Base-by-base conservation (phyloP, 2,888 invertebrate genomes). In the Xylocampa areola region DNA sequence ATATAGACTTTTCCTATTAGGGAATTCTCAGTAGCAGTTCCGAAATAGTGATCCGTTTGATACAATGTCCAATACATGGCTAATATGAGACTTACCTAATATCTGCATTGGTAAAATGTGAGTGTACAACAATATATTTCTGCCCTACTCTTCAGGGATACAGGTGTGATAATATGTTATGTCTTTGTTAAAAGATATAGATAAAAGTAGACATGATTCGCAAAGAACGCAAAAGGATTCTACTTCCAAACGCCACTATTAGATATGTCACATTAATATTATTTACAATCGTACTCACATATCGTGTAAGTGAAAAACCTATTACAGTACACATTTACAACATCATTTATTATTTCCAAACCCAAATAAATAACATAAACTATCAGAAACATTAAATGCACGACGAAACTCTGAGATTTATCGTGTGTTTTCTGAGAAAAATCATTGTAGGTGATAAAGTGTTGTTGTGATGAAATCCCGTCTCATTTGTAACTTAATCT, bases 401-500 rank as follows among this genome's bases (percentile, higher is more conserved):
- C 14, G 4, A 19, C 23, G 21, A 53, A 58, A 54, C 33, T 0
- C 27, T 8, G 7, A n/a, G 33, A 67, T 51, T 57, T 58, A 68
- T 63, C 14, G 35, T 30, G 14, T 43, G 40, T 52, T 52, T 61
- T 62, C 50, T 32, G 21, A 21, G 32, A 50, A 50, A 55, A 68
- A 58, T 11, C 8, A 37, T 21, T 55, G 49, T 55, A 64, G 55
- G 68, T 53, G 60, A 36, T 65, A 70, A 61, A 53, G 21, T 39
- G 33, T 39, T 1, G 8, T 1, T 7, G 27, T 7, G 53, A 58
- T 51, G 51, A 32, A 43, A 54, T 58, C 63, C 11, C 39, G 5
- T 48, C 55, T 63, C 41, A 29, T 53, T 41, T 52, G 13, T 63
- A 25, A 11, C 17, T 33, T 72, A 68, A 51, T 72, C 60, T 60